Base-by-base conservation (phyloP, 2,113 vertebrate genomes). In the Platysternon megacephalum region DNA sequence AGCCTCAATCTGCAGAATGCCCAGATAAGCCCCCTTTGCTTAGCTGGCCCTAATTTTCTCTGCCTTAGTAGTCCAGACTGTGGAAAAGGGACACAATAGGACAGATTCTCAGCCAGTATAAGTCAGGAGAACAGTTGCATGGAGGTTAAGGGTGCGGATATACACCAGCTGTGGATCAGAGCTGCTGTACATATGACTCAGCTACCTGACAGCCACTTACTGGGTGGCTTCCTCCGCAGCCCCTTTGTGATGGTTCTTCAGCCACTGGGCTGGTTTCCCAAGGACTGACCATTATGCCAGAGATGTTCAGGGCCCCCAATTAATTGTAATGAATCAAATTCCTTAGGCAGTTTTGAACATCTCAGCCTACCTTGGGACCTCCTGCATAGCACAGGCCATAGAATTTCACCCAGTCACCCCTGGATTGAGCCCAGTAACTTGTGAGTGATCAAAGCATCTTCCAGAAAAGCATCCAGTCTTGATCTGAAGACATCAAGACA, bases 21-120 rank as follows among this genome's bases (percentile, higher is more conserved):
- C 93, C 91, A 81, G 53, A 76, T 13, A 88, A 76, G 53, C 80
- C 92, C 87, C 79, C 51, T 94, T 96, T 86, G 90, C 16, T 96
- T 85, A 91, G 79, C 16, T 19, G 32, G 44, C 28, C 46, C 6
- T 93, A 7, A 24, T 94, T 94, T 89, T 21, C 82, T 88, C 68
- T 65, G 17, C n/a, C 55, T 74, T 68, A 29, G 49, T n/a, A 42
- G 49, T 61, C 39, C 74, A 72, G 14, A 26, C 48, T 56, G 55
- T 53, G 42, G 72, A 88, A 92, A 29, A 92, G 84, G 46, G 82
- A 79, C 79, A 76, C 79, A 85, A n/a, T 2, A 13, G 84, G 49
- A 68, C 90, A 85, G 74, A 42, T 17, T 46, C 26, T 81, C 74
- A 49, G 32, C 35, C 39, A n/a, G 61, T 16, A 6, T 32, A 65